Percentiles rank a stretch among this genome's conserved stretches.
phyloP scores from a whole-genome alignment of 1,140 invertebrate species.

The Microvelia longipes region DNA sequence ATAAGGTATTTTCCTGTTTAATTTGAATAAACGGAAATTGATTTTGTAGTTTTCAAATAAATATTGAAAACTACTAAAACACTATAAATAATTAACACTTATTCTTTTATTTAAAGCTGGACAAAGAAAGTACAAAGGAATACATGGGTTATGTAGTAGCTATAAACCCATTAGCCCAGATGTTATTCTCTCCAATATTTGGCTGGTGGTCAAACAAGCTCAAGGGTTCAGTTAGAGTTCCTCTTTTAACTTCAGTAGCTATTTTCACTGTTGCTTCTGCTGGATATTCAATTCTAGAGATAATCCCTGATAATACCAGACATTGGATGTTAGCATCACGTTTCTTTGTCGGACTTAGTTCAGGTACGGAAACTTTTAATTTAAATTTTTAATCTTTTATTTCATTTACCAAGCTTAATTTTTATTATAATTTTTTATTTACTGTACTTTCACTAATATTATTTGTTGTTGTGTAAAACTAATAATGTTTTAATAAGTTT shows the following conservation, averaged over 20 bases:
- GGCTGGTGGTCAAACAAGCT: conserved; percentile 70
- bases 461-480: too few relatives aligned
- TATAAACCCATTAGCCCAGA: conserved; percentile 73
- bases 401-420: conserved; percentile 12
- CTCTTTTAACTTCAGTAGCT: conserved; percentile 50
- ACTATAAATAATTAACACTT: too few relatives aligned
- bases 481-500: too few relatives aligned
- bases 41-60: too few relatives aligned
- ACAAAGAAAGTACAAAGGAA: conserved; percentile 56
- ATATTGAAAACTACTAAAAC: too few relatives aligned
- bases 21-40: too few relatives aligned
- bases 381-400: conserved; percentile 8
- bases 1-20: too few relatives aligned
- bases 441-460: too few relatives aligned
- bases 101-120: too few relatives aligned
- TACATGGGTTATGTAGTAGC: conserved; percentile 74
- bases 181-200: conserved; percentile 71
- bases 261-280: conserved; percentile 61
- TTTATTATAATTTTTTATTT: too few relatives aligned
- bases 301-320: conserved; percentile 38
- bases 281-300: conserved; percentile 62
- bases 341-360: conserved; percentile 71
- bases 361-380: conserved; percentile 40
- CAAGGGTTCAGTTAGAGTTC: conserved; percentile 45
- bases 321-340: conserved; percentile 59